These are phyloP conservation scores for Ditylenchus weischeri DNA, from an alignment of 2,888 invertebrate genomes.

Conservation along the genomic window DNA sequence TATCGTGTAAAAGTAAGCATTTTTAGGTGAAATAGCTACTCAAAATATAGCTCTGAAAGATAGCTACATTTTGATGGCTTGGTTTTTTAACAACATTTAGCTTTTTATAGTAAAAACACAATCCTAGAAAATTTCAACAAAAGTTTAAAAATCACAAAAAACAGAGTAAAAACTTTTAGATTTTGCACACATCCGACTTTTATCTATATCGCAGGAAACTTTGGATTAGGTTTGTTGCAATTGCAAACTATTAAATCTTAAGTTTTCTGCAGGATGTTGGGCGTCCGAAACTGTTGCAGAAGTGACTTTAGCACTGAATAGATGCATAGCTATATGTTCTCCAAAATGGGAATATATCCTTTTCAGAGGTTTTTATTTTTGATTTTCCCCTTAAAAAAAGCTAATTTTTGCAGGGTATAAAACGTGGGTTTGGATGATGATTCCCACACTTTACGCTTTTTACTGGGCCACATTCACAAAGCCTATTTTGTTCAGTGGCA, in stretches of 20 bases:
- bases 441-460: constrained; percentile 24
- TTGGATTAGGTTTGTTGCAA: not conserved
- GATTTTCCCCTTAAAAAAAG: no score
- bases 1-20: no score
- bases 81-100: no score
- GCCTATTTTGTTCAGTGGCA: constrained; percentile 24
- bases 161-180: no score
- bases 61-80: no score
- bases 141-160: no score
- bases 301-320: constrained; percentile 27
- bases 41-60: no score
- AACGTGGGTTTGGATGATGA: constrained; percentile 18
- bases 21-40: no score
- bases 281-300: constrained; percentile 27
- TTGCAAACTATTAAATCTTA: not conserved
- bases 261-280: constrained; percentile 20
- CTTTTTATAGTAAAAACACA: no score
- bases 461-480: constrained; percentile 21
- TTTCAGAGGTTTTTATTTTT: constrained; percentile 7
- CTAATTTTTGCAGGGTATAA: constrained; percentile 7
- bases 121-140: no score
- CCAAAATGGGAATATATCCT: constrained; percentile 14
- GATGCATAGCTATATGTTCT: constrained; percentile 22
- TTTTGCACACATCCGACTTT: constrained; percentile 5
- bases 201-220: not conserved